A percentile compares a stretch with the other conserved stretches of the same genome.
These are phyloP conservation scores for Brachyptera putata DNA, from an alignment of 2,888 invertebrate genomes.

Conservation along the genomic window DNA sequence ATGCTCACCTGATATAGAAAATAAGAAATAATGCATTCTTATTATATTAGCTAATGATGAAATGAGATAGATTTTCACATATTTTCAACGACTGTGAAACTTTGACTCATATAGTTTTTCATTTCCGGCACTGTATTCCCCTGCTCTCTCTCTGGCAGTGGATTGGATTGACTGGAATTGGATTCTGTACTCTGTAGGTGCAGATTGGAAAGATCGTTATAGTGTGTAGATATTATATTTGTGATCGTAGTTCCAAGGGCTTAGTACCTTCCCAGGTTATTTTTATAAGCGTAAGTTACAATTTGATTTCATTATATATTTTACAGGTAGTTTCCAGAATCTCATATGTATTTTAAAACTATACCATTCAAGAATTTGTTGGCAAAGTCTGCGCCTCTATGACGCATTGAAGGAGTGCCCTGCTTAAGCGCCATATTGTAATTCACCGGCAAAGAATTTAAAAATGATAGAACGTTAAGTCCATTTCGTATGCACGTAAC, in stretches of 20 bases:
- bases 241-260: slow-evolving; percentile 32
- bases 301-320: not conserved
- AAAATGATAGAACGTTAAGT: too few species aligned
- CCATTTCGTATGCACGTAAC: too few species aligned
- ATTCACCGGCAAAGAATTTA: slow-evolving; percentile 29
- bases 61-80: too few species aligned
- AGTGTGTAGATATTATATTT: slow-evolving; percentile 34
- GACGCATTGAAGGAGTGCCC: slow-evolving; percentile 61
- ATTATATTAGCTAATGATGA: too few species aligned
- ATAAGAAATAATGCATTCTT: too few species aligned
- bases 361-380: not conserved
- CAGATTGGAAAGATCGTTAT: slow-evolving; percentile 32
- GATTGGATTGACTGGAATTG: too few species aligned
- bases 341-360: not conserved
- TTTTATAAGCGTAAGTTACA: slow-evolving; percentile 33
- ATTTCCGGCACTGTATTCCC: slow-evolving; percentile 15
- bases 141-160: slow-evolving; percentile 32
- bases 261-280: slow-evolving; percentile 33
- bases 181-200: slow-evolving; percentile 33
- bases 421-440: slow-evolving; percentile 47
- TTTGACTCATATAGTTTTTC: slow-evolving; percentile 2
- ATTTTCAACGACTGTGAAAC: too few species aligned
- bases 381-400: slow-evolving; percentile 40
- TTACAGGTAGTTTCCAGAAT: not conserved
- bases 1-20: too few species aligned